Percentiles rank a stretch among this genome's conserved stretches.
Evolutionary conservation across 2,888 invertebrate species (phyloP).

Genomic region (Noctua comes): DNA sequence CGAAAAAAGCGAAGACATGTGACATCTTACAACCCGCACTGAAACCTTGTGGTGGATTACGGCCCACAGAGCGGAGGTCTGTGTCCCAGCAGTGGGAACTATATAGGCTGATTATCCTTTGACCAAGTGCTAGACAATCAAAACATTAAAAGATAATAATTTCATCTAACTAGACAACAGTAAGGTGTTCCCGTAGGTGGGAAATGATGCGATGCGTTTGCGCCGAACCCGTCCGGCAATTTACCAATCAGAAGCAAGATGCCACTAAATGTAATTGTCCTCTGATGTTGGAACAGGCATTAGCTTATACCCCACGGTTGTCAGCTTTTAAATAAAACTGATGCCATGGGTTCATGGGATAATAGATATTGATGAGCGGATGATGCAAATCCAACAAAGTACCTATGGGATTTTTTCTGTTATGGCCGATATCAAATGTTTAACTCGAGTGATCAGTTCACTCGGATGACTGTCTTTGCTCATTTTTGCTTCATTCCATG

Average conservation of each 20-base stretch:
- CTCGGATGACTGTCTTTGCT: no score
- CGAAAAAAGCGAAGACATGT: background rate
- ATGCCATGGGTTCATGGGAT: constrained; percentile 24
- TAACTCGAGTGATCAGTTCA: background rate
- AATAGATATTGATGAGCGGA: constrained; percentile 33
- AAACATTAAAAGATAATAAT: constrained; percentile 22
- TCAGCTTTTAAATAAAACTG: constrained; percentile 40
- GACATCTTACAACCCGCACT: background rate
- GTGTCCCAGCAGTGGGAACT: background rate
- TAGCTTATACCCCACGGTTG: constrained; percentile 62
- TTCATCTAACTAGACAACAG: constrained; percentile 18
- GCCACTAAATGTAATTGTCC: constrained; percentile 73
- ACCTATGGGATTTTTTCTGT: background rate
- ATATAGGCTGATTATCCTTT: background rate
- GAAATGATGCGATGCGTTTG: constrained; percentile 72
- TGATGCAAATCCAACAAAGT: constrained; percentile 25
- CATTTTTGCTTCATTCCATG: background rate
- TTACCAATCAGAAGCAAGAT: constrained; percentile 82
- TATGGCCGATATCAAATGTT: background rate
- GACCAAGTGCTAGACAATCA: background rate
- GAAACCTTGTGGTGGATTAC: background rate
- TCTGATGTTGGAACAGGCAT: constrained; percentile 71
- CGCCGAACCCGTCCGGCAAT: constrained; percentile 85
- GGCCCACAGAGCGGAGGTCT: background rate
- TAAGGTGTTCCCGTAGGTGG: constrained; percentile 70